Conservation (phyloP, 2,888 invertebrate species). For the Priapulus caudatus region DNA sequence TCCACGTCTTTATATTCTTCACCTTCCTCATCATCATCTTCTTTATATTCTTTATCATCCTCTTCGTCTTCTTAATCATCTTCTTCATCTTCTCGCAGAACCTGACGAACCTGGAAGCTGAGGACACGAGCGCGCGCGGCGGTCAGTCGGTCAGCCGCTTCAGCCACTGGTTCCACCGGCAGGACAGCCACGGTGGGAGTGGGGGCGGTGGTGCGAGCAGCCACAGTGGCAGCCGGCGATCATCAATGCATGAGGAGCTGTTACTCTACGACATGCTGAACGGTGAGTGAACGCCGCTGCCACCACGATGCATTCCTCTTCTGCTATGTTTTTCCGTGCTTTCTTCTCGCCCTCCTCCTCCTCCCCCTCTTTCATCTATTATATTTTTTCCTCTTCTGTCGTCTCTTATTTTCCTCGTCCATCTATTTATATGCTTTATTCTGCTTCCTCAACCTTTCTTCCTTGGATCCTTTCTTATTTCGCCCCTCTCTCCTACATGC, state of each 20-base stretch:
- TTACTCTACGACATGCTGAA: conserved; percentile 51
- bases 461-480: too few relatives aligned
- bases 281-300: conserved; percentile 42
- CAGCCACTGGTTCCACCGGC: conserved; percentile 52
- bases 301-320: too few relatives aligned
- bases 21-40: conserved; percentile 2
- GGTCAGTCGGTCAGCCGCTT: too few relatives aligned
- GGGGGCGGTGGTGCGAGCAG: conserved; percentile 30
- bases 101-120: too few relatives aligned
- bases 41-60: neutral
- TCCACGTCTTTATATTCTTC: conserved; percentile 12
- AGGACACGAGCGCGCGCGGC: too few relatives aligned
- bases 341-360: neutral
- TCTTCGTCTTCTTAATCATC: too few relatives aligned
- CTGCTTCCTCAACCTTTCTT: too few relatives aligned
- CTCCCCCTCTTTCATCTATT: neutral
- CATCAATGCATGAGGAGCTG: conserved; percentile 51
- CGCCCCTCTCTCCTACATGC: too few relatives aligned
- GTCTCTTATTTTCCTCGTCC: too few relatives aligned
- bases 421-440: too few relatives aligned
- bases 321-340: neutral
- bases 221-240: conserved; percentile 41
- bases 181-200: conserved; percentile 21
- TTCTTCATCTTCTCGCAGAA: too few relatives aligned
- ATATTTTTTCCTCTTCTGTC: too few relatives aligned